Evolutionary conservation across 1,140 invertebrate species (phyloP), one percentile per base, ranked within the genome.

Genomic region (Zaprionus ghesquierei): DNA sequence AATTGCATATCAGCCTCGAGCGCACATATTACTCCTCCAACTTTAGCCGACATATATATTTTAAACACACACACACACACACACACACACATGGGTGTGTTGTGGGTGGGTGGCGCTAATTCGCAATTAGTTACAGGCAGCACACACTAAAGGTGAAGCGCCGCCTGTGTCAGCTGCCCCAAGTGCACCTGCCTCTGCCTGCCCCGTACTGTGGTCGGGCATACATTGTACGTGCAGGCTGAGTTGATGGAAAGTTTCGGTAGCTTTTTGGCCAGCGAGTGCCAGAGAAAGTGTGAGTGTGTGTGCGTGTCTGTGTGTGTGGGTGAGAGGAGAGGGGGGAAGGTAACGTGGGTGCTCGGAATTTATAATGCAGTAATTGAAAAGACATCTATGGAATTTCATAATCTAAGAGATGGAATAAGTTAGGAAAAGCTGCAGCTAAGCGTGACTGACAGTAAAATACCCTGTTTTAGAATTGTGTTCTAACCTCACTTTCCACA

Each of bases 1-100:
- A 87, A 87, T 62, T 79, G 71, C 78, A 79, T 41, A 61, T 61
- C 58, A 55, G 68, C 79, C 71, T 56, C 22, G 13, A 53, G 82
- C 62, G 53, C 68, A n/a, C n/a, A 74, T 75, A 65, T 71, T 63
- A 60, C 44, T 25, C 59, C 8, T 10, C 12, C 10, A 35, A 50
- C 73, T 74, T 76, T 68, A 60, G 56, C 68, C 38, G n/a, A 46
- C 29, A 61, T 61, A 69, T 61, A 15, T 69, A 38, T 69, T 68
- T 73, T 50, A 73, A 61, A 55, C 29, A 56, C 51, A 23, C 51
- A 54, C 33, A 50, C 49, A 51, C 29, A 23, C 22, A 53, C 23
- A 53, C 6, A 53, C 13, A 15, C 6, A 29, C 15, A 31, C 20
- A 20, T 38, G 31, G 3, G 12, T 38, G 35, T 60, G 54, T 56